Conservation (phyloP, 2,888 invertebrate species). For the Labia minor region DNA sequence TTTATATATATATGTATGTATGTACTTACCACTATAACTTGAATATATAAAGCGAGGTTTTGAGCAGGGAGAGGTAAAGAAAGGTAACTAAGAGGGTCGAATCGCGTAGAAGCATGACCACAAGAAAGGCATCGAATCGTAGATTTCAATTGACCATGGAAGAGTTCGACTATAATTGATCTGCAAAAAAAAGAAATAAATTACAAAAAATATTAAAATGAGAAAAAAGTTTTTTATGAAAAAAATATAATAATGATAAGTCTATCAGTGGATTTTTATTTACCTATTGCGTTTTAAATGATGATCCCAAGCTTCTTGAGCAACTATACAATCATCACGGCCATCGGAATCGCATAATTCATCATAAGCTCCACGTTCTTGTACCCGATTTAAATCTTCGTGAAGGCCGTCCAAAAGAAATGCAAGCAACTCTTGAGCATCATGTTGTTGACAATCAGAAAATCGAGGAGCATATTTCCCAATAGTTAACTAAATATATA, state of each 20-base stretch:
- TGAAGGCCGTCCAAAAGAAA: conserved; percentile 86
- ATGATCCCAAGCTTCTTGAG: conserved; percentile 37
- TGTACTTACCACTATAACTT: conserved; percentile 46
- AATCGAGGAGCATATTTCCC: conserved; percentile 77
- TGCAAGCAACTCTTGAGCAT: conserved; percentile 83
- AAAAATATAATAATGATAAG: too few species aligned
- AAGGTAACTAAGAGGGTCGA: conserved; percentile 86
- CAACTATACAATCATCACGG: conserved; percentile 56
- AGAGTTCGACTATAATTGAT: conserved; percentile 79
- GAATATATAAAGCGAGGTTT: conserved; percentile 59
- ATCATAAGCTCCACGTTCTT: conserved; percentile 49
- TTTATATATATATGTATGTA: too few species aligned
- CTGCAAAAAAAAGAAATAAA: too few species aligned
- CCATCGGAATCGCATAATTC: conserved; percentile 66
- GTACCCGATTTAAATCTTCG: conserved; percentile 79
- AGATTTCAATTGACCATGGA: conserved; percentile 86
- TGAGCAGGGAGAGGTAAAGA: conserved; percentile 86
- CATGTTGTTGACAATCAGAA: conserved; percentile 84
- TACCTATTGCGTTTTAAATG: conserved; percentile 2
- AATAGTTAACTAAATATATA: conserved; percentile 57
- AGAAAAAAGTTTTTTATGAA: too few species aligned
- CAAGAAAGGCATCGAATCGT: conserved; percentile 68
- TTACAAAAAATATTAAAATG: too few species aligned
- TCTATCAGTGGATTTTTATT: too few species aligned
- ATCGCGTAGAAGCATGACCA: conserved; percentile 71